phyloP scores from a whole-genome alignment of 1,140 invertebrate species.

The Panagrolaimus sp. region DNA sequence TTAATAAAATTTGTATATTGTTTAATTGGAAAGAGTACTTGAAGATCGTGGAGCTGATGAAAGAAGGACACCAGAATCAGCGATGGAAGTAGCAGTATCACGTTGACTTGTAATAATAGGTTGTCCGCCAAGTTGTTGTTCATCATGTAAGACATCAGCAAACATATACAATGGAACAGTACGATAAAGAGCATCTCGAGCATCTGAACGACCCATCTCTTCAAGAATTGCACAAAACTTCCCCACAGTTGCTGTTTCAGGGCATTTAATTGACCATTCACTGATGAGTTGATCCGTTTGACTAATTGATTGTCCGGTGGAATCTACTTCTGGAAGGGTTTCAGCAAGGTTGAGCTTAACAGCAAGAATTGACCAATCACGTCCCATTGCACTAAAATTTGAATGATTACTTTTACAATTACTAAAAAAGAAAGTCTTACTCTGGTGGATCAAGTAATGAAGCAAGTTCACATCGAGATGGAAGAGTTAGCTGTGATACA shows the following conservation, averaged over 20 bases:
- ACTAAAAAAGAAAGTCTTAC: too few relatives aligned
- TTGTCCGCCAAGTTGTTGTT: neutral
- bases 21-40: neutral
- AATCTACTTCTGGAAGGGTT: slow-evolving; percentile 62
- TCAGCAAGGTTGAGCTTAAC: slow-evolving; percentile 68
- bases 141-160: slow-evolving; percentile 18
- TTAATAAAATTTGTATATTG: too few relatives aligned
- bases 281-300: slow-evolving; percentile 62
- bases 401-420: too few relatives aligned
- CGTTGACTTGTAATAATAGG: neutral
- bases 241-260: slow-evolving; percentile 60
- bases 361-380: slow-evolving; percentile 76
- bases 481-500: slow-evolving; percentile 62
- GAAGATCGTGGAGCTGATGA: neutral
- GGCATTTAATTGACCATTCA: slow-evolving; percentile 61
- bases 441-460: slow-evolving; percentile 72
- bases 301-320: slow-evolving; percentile 57
- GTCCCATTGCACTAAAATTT: slow-evolving; percentile 64
- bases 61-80: neutral
- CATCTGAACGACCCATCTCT: slow-evolving; percentile 63
- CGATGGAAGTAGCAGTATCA: neutral
- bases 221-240: slow-evolving; percentile 61
- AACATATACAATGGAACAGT: slow-evolving; percentile 48
- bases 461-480: slow-evolving; percentile 61
- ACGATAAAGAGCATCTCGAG: slow-evolving; percentile 61